Conservation (phyloP, 2,888 invertebrate genomes). For the Crioceris asparagi region DNA sequence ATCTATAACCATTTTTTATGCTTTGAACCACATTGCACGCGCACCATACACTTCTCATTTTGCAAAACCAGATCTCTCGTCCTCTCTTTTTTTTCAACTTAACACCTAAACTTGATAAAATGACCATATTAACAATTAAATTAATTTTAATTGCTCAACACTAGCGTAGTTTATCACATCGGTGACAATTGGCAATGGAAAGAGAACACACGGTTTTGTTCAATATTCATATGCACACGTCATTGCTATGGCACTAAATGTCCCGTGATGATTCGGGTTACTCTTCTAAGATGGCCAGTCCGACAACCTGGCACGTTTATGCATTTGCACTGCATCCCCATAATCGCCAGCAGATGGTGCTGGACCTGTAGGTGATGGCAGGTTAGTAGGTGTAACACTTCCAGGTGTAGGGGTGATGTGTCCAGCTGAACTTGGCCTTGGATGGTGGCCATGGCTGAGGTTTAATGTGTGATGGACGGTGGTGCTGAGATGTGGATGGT, state of each 20-base stretch:
- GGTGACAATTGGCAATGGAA: slow-evolving; percentile 38
- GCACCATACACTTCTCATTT: too few species aligned
- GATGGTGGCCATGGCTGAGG: slow-evolving; percentile 40
- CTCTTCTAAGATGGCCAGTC: slow-evolving; percentile 95
- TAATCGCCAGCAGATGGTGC: slow-evolving; percentile 41
- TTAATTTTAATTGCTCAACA: too few species aligned
- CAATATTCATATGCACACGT: slow-evolving; percentile 19
- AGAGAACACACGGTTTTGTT: slow-evolving; percentile 30
- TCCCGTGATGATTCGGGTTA: slow-evolving; percentile 23
- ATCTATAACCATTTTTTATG: too few species aligned
- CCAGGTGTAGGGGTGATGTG: slow-evolving; percentile 53
- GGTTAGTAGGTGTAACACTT: slow-evolving; percentile 74
- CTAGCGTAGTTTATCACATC: slow-evolving; percentile 39
- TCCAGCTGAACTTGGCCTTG: slow-evolving; percentile 47
- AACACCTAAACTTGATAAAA: too few species aligned
- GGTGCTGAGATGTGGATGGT: slow-evolving; percentile 43
- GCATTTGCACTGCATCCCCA: slow-evolving; percentile 53
- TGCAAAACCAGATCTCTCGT: too few species aligned
- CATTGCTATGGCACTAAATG: slow-evolving; percentile 39
- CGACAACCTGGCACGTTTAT: slow-evolving; percentile 78
- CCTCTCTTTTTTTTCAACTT: too few species aligned
- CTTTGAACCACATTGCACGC: too few species aligned
- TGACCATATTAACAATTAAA: too few species aligned
- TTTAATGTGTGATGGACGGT: slow-evolving; percentile 39
- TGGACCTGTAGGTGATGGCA: slow-evolving; percentile 56